Conservation (phyloP, 2,888 invertebrate species). For the Acleris sparsana region DNA sequence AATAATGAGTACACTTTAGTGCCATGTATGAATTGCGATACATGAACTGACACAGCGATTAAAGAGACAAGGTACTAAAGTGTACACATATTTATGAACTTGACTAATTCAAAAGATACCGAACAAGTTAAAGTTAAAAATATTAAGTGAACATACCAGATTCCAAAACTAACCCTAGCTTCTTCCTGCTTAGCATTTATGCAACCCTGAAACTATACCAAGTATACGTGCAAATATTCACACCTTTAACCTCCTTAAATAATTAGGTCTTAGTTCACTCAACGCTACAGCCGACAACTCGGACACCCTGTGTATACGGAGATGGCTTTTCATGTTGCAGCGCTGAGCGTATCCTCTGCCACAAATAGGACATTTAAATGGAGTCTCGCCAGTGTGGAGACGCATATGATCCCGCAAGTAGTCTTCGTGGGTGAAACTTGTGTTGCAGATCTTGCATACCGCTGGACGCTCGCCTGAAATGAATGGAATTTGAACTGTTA, state of each 20-base stretch:
- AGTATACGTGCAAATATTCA: slow-evolving; percentile 34
- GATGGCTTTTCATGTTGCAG: slow-evolving; percentile 78
- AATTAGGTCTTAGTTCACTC: slow-evolving; percentile 71
- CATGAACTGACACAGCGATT: no score
- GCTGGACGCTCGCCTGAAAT: slow-evolving; percentile 74
- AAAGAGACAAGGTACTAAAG: no score
- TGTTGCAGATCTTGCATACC: slow-evolving; percentile 66
- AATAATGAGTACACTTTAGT: no score
- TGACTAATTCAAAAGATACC: no score
- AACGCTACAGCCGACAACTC: slow-evolving; percentile 64
- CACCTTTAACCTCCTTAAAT: slow-evolving; percentile 67
- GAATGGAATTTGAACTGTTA: background rate
- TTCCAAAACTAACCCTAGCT: background rate
- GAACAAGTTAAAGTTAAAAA: no score
- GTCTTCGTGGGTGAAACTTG: slow-evolving; percentile 71
- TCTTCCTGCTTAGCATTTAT: background rate
- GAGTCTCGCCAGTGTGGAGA: slow-evolving; percentile 78
- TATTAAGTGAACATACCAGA: background rate
- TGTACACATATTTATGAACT: no score
- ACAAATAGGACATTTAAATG: slow-evolving; percentile 78
- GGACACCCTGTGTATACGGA: slow-evolving; percentile 68
- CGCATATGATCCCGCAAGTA: slow-evolving; percentile 77
- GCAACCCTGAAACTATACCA: background rate
- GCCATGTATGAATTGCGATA: no score
- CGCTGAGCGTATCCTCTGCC: slow-evolving; percentile 74